phyloP scores from a whole-genome alignment of 92 coral and sea anemone species.

The Plumapathes pennacea region DNA sequence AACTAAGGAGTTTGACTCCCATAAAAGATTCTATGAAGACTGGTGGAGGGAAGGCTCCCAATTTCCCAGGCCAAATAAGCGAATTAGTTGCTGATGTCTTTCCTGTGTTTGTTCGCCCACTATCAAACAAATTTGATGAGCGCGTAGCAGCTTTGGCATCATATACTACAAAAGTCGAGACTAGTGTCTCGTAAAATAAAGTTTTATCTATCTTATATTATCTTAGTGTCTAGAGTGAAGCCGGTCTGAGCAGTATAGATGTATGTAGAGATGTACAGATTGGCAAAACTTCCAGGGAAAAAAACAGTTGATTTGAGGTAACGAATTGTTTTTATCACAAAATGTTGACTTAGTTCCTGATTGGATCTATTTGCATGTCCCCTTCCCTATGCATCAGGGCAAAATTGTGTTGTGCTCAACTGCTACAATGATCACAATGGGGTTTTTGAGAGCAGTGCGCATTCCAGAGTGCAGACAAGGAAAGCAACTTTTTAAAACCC shows the following conservation, averaged over 20 bases:
- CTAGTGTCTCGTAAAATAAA: too few relatives aligned
- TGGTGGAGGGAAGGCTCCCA: constrained; percentile 34
- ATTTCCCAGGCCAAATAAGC: constrained; percentile 16
- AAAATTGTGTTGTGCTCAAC: constrained; percentile 13
- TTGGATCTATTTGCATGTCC: too few relatives aligned
- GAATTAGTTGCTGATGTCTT: constrained; percentile 25
- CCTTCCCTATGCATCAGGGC: constrained; percentile 18
- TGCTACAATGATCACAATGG: constrained; percentile 34
- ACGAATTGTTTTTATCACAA: too few relatives aligned
- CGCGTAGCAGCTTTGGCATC: constrained; percentile 1
- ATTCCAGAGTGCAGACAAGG: constrained; percentile 27
- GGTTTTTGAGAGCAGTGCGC: constrained; percentile 31
- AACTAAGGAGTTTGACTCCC: too few relatives aligned
- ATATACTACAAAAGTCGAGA: too few relatives aligned
- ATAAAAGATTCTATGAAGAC: constrained; percentile 1
- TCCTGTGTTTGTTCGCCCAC: constrained; percentile 25
- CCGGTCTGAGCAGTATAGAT: too few relatives aligned
- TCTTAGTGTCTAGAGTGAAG: too few relatives aligned
- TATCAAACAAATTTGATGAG: constrained; percentile 15
- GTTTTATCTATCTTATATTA: too few relatives aligned
- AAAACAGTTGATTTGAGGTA: too few relatives aligned
- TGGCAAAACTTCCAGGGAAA: too few relatives aligned
- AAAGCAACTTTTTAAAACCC: constrained; percentile 17
- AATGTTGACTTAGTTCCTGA: too few relatives aligned
- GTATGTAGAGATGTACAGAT: too few relatives aligned